phyloP scores from a whole-genome alignment of 2,888 invertebrate genomes.

The Callinectes sapidus region DNA sequence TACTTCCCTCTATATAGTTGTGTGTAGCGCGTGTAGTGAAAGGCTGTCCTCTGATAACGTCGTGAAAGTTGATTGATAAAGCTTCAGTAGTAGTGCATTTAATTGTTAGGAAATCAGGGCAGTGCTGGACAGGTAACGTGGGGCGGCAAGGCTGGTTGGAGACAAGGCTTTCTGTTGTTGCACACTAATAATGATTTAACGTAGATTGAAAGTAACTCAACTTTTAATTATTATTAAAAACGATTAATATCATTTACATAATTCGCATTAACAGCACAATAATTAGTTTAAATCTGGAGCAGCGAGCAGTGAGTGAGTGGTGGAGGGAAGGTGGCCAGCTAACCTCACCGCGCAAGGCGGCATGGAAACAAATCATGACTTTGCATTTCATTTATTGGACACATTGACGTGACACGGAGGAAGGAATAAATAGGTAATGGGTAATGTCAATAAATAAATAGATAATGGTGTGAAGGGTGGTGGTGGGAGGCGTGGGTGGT shows the following conservation, averaged over 20 bases:
- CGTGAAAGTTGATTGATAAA: no score
- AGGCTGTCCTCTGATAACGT: no score
- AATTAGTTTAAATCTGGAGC: not conserved
- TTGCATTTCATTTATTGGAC: not conserved
- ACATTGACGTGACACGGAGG: not conserved
- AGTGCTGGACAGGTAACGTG: no score
- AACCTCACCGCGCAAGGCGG: not conserved
- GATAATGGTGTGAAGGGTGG: not conserved
- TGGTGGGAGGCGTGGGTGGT: not conserved
- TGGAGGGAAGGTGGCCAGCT: not conserved
- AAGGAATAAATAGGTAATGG: not conserved
- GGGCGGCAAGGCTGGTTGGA: no score
- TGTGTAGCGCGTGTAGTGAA: no score
- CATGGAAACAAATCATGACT: not conserved
- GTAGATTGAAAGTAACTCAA: no score
- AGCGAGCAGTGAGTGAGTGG: not conserved
- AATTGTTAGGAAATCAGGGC: no score
- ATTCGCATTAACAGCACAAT: not conserved
- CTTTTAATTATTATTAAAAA: no score
- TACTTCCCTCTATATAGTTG: no score
- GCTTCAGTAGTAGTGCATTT: no score
- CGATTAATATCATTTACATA: not conserved
- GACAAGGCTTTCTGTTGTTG: no score
- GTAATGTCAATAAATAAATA: constrained; percentile 30
- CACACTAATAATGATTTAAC: no score